Percentiles rank a stretch among this genome's conserved stretches.
These are phyloP conservation scores for Stratiomys singularior DNA, from an alignment of 2,888 invertebrate genomes.

Conservation along the genomic window DNA sequence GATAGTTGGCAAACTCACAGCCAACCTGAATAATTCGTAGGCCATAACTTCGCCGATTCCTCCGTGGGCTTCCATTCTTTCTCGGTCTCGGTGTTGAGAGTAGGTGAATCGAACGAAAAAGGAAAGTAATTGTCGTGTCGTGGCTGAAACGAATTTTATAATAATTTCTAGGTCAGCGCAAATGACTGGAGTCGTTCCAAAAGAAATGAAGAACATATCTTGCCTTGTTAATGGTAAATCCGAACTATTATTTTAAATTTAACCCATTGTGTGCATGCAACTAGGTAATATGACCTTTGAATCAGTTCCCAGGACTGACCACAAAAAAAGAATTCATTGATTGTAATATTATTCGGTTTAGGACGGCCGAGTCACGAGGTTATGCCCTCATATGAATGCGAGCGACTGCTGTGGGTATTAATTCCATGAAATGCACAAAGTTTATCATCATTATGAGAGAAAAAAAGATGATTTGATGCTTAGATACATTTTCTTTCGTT, in stretches of 20 bases:
- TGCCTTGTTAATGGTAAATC: background rate
- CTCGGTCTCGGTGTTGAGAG: background rate
- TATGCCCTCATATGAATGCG: background rate
- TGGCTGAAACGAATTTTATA: slow-evolving; percentile 25
- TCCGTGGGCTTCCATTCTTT: background rate
- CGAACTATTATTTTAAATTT: background rate
- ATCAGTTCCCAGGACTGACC: slow-evolving; percentile 28
- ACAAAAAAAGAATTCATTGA: background rate
- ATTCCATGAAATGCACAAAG: background rate
- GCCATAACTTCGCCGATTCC: slow-evolving; percentile 13
- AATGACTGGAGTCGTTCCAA: background rate
- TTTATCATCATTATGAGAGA: slow-evolving; percentile 1
- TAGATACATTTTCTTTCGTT: background rate
- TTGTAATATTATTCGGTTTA: background rate
- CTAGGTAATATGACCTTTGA: slow-evolving; percentile 14
- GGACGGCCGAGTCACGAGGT: background rate
- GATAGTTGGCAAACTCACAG: background rate
- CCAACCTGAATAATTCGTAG: background rate
- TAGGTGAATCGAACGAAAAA: slow-evolving; percentile 24
- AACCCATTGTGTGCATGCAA: background rate
- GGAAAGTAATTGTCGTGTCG: slow-evolving; percentile 18
- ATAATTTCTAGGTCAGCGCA: slow-evolving; percentile 36
- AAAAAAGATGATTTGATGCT: slow-evolving; percentile 1
- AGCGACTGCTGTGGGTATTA: background rate
- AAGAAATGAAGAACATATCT: background rate